A percentile compares a stretch with the other conserved stretches of the same genome.
These are phyloP conservation scores for Neodiprion lecontei DNA, from an alignment of 1,140 invertebrate genomes.

Conservation along the genomic window DNA sequence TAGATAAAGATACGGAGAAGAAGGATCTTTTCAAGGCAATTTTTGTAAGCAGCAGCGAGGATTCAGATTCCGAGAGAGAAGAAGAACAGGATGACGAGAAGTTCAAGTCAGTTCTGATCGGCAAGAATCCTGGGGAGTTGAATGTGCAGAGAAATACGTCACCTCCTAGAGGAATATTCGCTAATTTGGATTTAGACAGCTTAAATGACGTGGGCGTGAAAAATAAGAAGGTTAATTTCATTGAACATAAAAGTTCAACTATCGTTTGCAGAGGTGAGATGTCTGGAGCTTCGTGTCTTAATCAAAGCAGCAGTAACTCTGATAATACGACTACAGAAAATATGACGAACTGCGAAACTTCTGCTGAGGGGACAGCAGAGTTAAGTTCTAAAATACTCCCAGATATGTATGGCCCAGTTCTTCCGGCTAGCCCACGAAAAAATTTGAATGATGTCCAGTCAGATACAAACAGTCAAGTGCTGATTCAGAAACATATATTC, in stretches of 20 bases:
- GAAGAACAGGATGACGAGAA: constrained; percentile 51
- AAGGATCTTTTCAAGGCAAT: constrained; percentile 72
- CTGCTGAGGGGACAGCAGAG: constrained; percentile 16
- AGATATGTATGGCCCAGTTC: constrained; percentile 64
- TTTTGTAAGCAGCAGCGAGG: constrained; percentile 70
- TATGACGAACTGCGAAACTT: no score
- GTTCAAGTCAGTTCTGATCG: constrained; percentile 46
- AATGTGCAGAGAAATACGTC: constrained; percentile 70
- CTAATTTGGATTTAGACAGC: constrained; percentile 73
- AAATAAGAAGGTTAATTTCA: constrained; percentile 54
- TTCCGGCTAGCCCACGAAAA: constrained; percentile 52
- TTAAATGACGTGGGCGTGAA: constrained; percentile 36
- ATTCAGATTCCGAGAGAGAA: constrained; percentile 57
- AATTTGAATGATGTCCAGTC: constrained; percentile 5
- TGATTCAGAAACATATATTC: constrained; percentile 39
- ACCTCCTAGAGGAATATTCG: constrained; percentile 77
- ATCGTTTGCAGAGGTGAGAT: constrained; percentile 29
- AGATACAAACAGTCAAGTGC: constrained; percentile 4
- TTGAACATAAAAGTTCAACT: constrained; percentile 31
- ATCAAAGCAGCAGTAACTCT: constrained; percentile 27
- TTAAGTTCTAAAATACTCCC: constrained; percentile 11
- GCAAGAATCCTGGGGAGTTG: constrained; percentile 43
- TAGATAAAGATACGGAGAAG: constrained; percentile 60
- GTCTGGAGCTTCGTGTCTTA: constrained; percentile 15
- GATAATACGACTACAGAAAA: constrained; percentile 19